Conservation (phyloP, 2,888 invertebrate genomes). For the Agonopterix subpropinquella region DNA sequence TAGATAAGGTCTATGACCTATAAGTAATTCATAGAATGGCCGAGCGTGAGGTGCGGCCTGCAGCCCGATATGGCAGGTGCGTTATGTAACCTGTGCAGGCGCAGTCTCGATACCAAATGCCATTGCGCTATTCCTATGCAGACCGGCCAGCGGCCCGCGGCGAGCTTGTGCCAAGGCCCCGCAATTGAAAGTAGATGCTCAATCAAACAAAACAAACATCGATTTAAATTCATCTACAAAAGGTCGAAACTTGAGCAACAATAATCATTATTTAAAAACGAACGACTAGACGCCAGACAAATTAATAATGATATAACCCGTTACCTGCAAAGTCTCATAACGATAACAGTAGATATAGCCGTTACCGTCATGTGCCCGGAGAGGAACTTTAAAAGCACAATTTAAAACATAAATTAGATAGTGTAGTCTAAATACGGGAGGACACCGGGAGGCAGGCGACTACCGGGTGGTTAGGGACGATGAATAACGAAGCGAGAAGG, state of each 20-base stretch:
- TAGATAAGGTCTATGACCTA: constrained; percentile 68
- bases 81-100: constrained; percentile 65
- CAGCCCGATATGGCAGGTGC: constrained; percentile 72
- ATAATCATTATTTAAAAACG: not conserved
- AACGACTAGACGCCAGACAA: constrained; percentile 47
- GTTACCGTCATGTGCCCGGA: constrained; percentile 43
- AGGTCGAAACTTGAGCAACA: not conserved
- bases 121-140: constrained; percentile 55
- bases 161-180: constrained; percentile 56
- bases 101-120: constrained; percentile 54
- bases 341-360: constrained; percentile 58
- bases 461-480: constrained; percentile 69
- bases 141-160: constrained; percentile 18
- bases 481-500: constrained; percentile 65
- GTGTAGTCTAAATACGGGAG: constrained; percentile 71
- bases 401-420: constrained; percentile 66
- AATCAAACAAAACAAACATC: constrained; percentile 36
- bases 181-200: constrained; percentile 61
- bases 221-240: constrained; percentile 20
- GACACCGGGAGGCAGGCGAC: constrained; percentile 59
- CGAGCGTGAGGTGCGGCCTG: constrained; percentile 64
- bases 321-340: constrained; percentile 43
- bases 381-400: constrained; percentile 43
- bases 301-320: constrained; percentile 63
- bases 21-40: constrained; percentile 73